phyloP scores from a whole-genome alignment of 2,888 invertebrate species.

The Apodemia mormo region DNA sequence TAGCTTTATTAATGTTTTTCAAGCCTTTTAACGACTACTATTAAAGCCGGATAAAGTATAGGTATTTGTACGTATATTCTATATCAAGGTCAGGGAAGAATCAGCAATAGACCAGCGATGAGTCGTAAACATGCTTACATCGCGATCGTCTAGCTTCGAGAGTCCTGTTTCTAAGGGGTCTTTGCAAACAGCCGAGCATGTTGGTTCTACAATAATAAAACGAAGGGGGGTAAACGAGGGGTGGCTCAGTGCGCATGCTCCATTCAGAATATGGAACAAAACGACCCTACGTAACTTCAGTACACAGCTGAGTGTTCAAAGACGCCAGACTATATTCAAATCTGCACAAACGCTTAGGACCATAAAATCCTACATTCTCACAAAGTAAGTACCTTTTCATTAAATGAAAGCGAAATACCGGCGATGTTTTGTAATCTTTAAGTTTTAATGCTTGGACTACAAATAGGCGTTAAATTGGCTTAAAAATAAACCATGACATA shows the following conservation, averaged over 20 bases:
- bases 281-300: conserved; percentile 66
- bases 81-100: not conserved
- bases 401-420: not conserved
- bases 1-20: not conserved
- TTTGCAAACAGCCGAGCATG: conserved; percentile 44
- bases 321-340: conserved; percentile 38
- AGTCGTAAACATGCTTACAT: conserved; percentile 34
- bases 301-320: conserved; percentile 61
- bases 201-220: conserved; percentile 47
- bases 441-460: not conserved
- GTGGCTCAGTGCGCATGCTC: conserved; percentile 71
- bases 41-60: not conserved
- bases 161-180: conserved; percentile 44
- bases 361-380: conserved; percentile 67
- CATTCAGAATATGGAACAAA: conserved; percentile 54
- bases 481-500: conserved; percentile 30
- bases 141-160: conserved; percentile 32
- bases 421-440: not conserved
- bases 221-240: conserved; percentile 59
- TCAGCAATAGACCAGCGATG: conserved; percentile 16
- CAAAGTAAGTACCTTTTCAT: conserved; percentile 60
- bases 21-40: not conserved
- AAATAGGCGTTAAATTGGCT: conserved; percentile 26
- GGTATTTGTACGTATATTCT: not conserved
- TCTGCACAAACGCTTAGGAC: conserved; percentile 54